Evolutionary conservation across 2,888 invertebrate species (phyloP).

Genomic region (Sinelater perroti): DNA sequence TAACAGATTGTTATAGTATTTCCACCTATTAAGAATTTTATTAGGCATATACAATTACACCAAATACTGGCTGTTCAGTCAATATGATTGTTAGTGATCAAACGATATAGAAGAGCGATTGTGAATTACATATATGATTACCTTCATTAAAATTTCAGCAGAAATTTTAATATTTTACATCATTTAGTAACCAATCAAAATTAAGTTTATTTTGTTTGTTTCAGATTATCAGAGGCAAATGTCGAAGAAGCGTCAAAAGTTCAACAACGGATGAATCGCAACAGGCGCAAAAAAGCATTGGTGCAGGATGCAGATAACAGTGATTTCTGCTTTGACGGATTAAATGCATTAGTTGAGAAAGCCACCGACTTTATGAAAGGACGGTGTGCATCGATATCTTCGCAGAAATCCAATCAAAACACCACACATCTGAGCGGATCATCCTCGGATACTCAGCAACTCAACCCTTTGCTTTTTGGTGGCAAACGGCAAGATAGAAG

Average conservation of each 20-base stretch:
- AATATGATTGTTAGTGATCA: too few species aligned
- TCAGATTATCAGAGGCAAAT: constrained; percentile 43
- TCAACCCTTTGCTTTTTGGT: too few species aligned
- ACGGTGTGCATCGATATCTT: background rate
- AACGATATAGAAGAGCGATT: too few species aligned
- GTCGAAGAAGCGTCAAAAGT: constrained; percentile 46
- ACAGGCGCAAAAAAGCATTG: constrained; percentile 47
- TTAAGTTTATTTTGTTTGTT: constrained; percentile 1
- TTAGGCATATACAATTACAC: too few species aligned
- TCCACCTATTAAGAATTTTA: too few species aligned
- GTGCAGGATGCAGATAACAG: constrained; percentile 8
- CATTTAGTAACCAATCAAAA: too few species aligned
- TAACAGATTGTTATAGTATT: too few species aligned
- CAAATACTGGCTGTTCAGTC: too few species aligned
- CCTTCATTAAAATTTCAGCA: too few species aligned
- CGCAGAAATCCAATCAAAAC: background rate
- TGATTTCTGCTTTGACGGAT: background rate
- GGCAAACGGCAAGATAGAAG: background rate
- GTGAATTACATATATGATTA: too few species aligned
- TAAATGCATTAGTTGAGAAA: constrained; percentile 1
- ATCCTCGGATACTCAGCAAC: background rate
- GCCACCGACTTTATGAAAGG: constrained; percentile 5
- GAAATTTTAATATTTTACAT: too few species aligned
- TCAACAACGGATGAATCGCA: constrained; percentile 51
- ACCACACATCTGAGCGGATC: background rate